These are phyloP conservation scores for Hormaphis cornu DNA, from an alignment of 1,140 invertebrate species.

Conservation along the genomic window DNA sequence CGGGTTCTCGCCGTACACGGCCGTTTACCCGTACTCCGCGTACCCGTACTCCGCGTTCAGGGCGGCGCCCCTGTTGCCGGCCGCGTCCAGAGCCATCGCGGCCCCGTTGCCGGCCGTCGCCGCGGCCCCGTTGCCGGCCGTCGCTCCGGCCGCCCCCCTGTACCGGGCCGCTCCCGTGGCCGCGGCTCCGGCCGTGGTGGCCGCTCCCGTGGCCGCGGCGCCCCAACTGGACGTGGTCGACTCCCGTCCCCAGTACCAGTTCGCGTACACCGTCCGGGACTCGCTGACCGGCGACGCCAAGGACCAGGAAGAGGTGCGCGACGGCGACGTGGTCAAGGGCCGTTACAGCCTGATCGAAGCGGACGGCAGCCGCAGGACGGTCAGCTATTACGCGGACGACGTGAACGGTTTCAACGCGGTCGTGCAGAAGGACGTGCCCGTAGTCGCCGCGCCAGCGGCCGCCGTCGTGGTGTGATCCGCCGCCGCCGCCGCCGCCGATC, in stretches of 20 bases:
- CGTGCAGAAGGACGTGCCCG: slow-evolving; percentile 47
- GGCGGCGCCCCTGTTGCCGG: slow-evolving; percentile 10
- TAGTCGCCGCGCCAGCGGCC: neutral
- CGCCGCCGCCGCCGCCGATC: neutral
- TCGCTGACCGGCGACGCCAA: slow-evolving; percentile 47
- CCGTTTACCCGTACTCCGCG: neutral
- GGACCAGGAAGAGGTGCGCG: slow-evolving; percentile 46
- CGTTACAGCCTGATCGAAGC: slow-evolving; percentile 46
- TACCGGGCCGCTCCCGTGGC: slow-evolving; percentile 34
- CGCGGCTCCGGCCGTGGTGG: slow-evolving; percentile 37
- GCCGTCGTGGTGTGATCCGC: neutral
- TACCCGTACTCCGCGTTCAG: slow-evolving; percentile 4
- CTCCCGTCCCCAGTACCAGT: slow-evolving; percentile 45
- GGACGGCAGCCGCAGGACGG: slow-evolving; percentile 49
- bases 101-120: neutral
- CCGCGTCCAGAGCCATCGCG: neutral
- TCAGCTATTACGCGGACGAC: slow-evolving; percentile 52
- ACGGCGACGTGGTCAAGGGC: slow-evolving; percentile 47
- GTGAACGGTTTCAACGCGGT: slow-evolving; percentile 57
- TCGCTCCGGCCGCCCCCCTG: slow-evolving; percentile 40
- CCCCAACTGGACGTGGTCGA: slow-evolving; percentile 34
- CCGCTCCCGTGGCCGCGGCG: slow-evolving; percentile 13
- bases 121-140: slow-evolving; percentile 36
- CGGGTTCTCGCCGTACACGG: slow-evolving; percentile 19
- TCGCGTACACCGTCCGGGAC: slow-evolving; percentile 48